These are phyloP conservation scores for Isotomurus palustris DNA, from an alignment of 2,888 invertebrate species.

Conservation along the genomic window DNA sequence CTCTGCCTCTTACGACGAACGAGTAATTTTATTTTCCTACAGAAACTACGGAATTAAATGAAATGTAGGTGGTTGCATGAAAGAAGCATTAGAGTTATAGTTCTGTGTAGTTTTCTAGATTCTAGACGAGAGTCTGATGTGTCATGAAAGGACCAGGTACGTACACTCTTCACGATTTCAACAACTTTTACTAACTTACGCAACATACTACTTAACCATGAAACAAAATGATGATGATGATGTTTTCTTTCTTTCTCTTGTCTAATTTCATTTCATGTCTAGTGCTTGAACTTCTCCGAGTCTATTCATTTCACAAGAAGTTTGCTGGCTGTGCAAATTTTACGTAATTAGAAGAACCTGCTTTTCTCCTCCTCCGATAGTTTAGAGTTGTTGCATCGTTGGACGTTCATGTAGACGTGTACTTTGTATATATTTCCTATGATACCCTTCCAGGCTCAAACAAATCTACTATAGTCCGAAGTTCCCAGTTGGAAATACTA, in stretches of 20 bases:
- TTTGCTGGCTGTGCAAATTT: conserved; percentile 22
- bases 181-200: background rate
- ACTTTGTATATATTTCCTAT: background rate
- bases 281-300: background rate
- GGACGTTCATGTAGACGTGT: too few species aligned
- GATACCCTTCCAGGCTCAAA: too few species aligned
- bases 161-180: too few species aligned
- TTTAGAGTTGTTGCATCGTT: too few species aligned
- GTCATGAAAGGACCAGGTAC: too few species aligned
- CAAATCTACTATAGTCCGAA: too few species aligned
- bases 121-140: too few species aligned
- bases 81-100: background rate
- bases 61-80: conserved; percentile 4
- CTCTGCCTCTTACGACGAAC: background rate
- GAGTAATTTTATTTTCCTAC: conserved; percentile 1
- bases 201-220: conserved; percentile 1
- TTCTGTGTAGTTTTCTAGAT: too few species aligned
- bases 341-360: conserved; percentile 22
- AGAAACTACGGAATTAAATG: conserved; percentile 9
- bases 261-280: conserved; percentile 2
- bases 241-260: background rate
- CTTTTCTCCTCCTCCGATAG: too few species aligned
- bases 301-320: conserved; percentile 2
- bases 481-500: too few species aligned
- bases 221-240: conserved; percentile 13